These are phyloP conservation scores for Connochaetes taurinus DNA, from an alignment of 2,113 vertebrate genomes.

Conservation along the genomic window DNA sequence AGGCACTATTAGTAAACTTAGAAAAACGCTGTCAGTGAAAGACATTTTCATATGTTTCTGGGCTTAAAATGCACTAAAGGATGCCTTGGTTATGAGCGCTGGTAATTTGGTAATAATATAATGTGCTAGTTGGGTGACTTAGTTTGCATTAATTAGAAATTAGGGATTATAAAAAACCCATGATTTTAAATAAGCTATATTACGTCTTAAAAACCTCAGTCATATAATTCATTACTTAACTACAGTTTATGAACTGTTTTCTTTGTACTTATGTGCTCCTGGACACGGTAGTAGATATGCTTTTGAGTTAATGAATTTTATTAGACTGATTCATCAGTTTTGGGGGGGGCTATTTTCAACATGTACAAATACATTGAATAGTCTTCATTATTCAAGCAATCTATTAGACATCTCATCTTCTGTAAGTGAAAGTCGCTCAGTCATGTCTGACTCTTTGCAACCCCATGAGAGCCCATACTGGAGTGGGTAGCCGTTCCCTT, in stretches of 20 bases:
- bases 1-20: not conserved
- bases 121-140: not conserved
- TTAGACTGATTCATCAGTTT: not conserved
- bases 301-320: not conserved
- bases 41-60: not conserved
- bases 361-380: not conserved
- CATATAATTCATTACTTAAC: not conserved
- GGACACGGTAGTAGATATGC: not conserved
- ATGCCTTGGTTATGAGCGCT: not conserved
- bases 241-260: not conserved
- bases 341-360: not conserved
- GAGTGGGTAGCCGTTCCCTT: not conserved
- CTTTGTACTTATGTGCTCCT: not conserved
- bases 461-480: not conserved
- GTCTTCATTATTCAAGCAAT: not conserved
- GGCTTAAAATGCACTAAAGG: conserved; percentile 30
- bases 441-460: not conserved
- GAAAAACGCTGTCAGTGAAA: not conserved
- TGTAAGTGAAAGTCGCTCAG: not conserved
- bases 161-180: not conserved
- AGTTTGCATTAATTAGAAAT: conserved; percentile 1
- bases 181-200: conserved; percentile 11
- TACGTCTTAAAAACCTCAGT: not conserved
- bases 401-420: not conserved
- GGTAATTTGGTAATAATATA: not conserved